Conservation (phyloP, 1,140 invertebrate species). For the Harpegnathos saltator region DNA sequence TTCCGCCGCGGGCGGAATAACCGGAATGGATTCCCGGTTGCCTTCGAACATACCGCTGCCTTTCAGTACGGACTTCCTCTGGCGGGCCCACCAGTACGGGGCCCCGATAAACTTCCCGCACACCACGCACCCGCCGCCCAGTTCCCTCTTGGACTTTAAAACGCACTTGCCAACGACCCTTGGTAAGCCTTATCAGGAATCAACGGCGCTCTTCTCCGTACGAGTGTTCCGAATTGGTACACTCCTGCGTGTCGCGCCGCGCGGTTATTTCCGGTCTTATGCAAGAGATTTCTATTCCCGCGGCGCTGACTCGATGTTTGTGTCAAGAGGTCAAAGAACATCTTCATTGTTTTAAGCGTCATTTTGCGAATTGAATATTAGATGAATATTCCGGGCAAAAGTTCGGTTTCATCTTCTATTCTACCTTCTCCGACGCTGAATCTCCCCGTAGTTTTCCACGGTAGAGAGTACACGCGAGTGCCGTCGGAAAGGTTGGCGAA, state of each 20-base stretch:
- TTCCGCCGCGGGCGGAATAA: slow-evolving; percentile 86
- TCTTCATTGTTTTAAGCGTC: too few species aligned
- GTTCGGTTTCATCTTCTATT: too few species aligned
- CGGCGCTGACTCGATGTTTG: too few species aligned
- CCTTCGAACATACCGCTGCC: slow-evolving; percentile 88
- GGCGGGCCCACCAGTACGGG: slow-evolving; percentile 88
- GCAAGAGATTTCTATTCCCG: too few species aligned
- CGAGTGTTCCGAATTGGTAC: neutral
- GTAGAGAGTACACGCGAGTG: too few species aligned
- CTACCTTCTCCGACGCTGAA: too few species aligned
- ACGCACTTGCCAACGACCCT: slow-evolving; percentile 92
- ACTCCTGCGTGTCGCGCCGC: neutral
- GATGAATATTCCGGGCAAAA: too few species aligned
- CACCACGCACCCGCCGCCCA: slow-evolving; percentile 88
- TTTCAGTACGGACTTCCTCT: slow-evolving; percentile 92
- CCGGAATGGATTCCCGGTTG: slow-evolving; percentile 87
- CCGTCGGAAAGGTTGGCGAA: too few species aligned
- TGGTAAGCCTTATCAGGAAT: slow-evolving; percentile 82
- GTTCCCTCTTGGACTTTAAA: slow-evolving; percentile 93
- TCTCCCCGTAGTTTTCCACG: too few species aligned
- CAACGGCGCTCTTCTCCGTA: neutral
- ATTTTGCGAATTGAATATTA: too few species aligned
- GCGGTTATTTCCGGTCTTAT: neutral
- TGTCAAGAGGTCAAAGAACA: too few species aligned
- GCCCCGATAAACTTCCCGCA: slow-evolving; percentile 89